Evolutionary conservation across 2,113 vertebrate species (phyloP).

Genomic region (Leptocoma aspasia): DNA sequence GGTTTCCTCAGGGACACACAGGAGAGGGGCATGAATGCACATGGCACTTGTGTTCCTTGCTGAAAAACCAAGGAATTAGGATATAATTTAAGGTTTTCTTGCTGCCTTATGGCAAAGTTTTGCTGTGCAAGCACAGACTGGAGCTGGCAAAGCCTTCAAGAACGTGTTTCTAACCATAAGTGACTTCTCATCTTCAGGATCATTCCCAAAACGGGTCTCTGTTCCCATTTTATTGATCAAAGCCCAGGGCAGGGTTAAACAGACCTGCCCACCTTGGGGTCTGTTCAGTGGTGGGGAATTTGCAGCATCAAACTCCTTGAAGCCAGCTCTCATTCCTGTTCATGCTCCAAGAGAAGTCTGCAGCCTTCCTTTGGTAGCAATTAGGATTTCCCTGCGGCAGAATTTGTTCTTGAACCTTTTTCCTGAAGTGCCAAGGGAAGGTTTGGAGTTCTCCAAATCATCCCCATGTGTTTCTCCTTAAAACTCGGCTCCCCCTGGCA

Average conservation of each 20-base stretch:
- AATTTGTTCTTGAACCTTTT: background rate
- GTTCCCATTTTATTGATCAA: background rate
- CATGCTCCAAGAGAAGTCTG: background rate
- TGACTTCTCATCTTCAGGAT: background rate
- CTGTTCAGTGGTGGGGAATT: background rate
- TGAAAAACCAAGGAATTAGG: background rate
- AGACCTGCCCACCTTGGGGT: background rate
- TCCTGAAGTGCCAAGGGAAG: background rate
- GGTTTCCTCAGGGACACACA: background rate
- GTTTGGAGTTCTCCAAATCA: background rate
- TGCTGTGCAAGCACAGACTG: background rate
- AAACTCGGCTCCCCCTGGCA: background rate
- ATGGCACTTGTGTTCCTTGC: fast-evolving
- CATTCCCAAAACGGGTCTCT: background rate
- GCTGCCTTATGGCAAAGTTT: background rate
- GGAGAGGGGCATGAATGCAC: fast-evolving
- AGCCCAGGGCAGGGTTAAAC: background rate
- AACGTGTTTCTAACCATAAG: fast-evolving
- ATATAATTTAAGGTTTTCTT: background rate
- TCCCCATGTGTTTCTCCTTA: conserved; percentile 32
- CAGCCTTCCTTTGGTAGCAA: background rate
- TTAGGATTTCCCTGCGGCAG: background rate
- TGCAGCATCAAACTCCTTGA: background rate
- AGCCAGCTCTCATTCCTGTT: background rate
- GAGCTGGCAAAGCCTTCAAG: background rate